Evolutionary conservation across 2,113 vertebrate genomes (phyloP).

Genomic region (Ictalurus furcatus): DNA sequence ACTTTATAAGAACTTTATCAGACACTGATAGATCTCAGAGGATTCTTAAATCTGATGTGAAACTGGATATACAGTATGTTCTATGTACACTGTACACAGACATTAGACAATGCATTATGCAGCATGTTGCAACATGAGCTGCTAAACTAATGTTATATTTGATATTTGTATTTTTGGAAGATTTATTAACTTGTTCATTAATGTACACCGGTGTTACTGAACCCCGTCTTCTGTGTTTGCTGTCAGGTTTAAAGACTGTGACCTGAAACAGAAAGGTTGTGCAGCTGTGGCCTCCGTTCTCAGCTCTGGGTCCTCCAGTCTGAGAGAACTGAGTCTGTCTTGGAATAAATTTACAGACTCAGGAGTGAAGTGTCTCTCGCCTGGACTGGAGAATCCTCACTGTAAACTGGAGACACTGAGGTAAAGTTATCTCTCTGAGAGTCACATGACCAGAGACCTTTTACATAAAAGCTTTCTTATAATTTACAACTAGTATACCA

Average conservation of each 20-base stretch:
- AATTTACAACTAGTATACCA: background rate
- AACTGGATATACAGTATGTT: background rate
- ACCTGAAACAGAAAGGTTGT: background rate
- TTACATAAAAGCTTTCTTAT: background rate
- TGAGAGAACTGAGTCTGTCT: background rate
- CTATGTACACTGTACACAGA: background rate
- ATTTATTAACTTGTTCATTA: background rate
- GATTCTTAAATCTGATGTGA: background rate
- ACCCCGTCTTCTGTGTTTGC: background rate
- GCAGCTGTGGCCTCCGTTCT: background rate
- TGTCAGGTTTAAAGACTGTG: background rate
- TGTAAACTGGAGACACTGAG: slow-evolving; percentile 4
- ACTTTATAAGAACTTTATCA: no score
- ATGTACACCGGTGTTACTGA: background rate
- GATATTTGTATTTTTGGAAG: background rate
- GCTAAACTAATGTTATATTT: background rate
- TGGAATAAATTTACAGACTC: background rate
- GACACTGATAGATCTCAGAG: background rate
- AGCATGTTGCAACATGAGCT: background rate
- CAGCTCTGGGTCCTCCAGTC: background rate
- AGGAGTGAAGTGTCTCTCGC: background rate
- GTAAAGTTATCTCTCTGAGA: background rate
- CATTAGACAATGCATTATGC: background rate
- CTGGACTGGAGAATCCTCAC: background rate
- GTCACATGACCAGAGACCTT: background rate